Base-by-base conservation (phyloP, 2,113 vertebrate genomes). In the Ictalurus punctatus region DNA sequence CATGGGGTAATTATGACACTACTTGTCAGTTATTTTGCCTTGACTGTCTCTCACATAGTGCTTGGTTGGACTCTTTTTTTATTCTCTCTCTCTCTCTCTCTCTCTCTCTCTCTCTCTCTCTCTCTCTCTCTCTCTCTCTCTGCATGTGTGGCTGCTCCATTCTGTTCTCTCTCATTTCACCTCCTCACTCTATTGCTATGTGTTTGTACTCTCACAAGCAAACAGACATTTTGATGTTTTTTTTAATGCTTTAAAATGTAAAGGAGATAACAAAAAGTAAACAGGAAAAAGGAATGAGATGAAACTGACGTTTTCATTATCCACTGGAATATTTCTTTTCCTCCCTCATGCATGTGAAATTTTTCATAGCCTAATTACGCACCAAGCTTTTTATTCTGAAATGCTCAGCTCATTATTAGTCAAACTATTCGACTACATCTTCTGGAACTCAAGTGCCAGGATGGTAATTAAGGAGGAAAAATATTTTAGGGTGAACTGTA, bases 381-480 rank as follows among this genome's bases (percentile, higher is more conserved):
- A 65, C 1, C 59, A 84, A 84, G 59, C 4, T 84, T 58, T 83
- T 84, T 27, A 65, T n/a, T 65, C 44, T 84, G 16, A 84, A 65
- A 23, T 48, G 6, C 82, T 84, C 82, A 84, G 37, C 37, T 84
- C 37, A 65, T 65, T 65, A 48, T 25, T n/a, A 61, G 21, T 63
- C 65, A 48, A 83, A 83, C 81, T 40, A 63, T 58, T 82, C 1
- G 56, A 34, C 12, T 56, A 80, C 30, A 56, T 82, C 54, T 63
- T 40, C 81, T 61, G 52, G n/a, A 56, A 83, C 25, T 37, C 52
- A 59, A 84, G 25, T 44, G 23, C n/a, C 21, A 83, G 16, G 30
- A 25, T 83, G 58, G 34, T 65, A 84, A 84, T 84, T 65, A 65
- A 48, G 37, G 12, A 84, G 14, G 27, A 40, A 82, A 84, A 27